Evolutionary conservation across 2,888 invertebrate species (phyloP), one percentile per base, ranked within the genome.

Genomic region (Trachelus iudaicus): DNA sequence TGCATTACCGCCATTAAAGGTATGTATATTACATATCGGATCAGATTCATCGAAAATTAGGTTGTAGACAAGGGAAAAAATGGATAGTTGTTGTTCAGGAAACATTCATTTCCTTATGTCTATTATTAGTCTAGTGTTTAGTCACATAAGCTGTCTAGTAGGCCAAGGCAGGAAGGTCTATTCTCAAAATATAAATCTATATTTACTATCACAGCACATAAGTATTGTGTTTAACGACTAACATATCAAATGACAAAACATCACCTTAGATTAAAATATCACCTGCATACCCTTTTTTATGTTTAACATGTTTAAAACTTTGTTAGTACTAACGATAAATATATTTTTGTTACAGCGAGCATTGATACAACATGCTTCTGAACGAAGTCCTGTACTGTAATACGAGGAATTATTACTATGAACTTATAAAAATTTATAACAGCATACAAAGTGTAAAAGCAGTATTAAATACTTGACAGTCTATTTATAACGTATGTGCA

Each of bases 1-100:
- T 87, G 95, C 96, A n/a, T 87, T 96, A 31, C 93, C 94, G 74
- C 95, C 95, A 37, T 86, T 97, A 37, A 97, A 97, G 94, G 96
- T 95, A 91, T 23, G 23, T 56, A 56, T 6, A 23, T 23, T 23
- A 23, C 23, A 23, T 56, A 9, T 56, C 23, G 90, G 80, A 1
- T 56, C 23, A 9, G 6, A 56, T 9, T 56, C 23, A 9, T 23
- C 2, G 1, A 23, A 56, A 56, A 56, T 23, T 23, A 23, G 15
- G 1, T 56, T 9, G 56, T 56, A 9, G 9, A 23, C 9, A 56
- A 23, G 2, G 1, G 56, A 56, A 56, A 56, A 56, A 23, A 56
- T 23, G 2, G 6, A 15, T 56, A 56, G 56, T 56, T 56, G 30
- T 69, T 33, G 31, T 31, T 56, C 56, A 56, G 23, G 23, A 56